These are phyloP conservation scores for Chloroceryle inda DNA, from an alignment of 2,797 vertebrate species.

Conservation along the genomic window DNA sequence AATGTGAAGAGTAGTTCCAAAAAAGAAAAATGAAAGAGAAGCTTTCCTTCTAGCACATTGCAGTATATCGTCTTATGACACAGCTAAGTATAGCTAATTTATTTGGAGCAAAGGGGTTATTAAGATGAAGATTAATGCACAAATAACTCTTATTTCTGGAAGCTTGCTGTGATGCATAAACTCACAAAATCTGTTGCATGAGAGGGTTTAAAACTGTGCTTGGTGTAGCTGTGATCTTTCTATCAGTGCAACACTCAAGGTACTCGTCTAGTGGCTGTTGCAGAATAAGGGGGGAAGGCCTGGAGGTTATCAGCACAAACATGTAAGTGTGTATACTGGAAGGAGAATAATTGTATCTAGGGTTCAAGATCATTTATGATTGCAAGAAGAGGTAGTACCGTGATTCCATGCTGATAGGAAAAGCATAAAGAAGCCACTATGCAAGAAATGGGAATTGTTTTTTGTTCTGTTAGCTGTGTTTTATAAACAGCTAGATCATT, in stretches of 20 bases:
- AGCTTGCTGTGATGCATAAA: constrained; percentile 31
- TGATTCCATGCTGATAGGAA: neutral
- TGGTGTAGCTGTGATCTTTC: neutral
- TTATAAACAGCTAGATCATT: neutral
- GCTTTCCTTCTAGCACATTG: constrained; percentile 5
- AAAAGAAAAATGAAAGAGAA: constrained; percentile 12
- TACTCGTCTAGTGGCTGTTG: neutral
- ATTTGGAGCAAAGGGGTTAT: constrained; percentile 46
- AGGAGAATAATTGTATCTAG: neutral
- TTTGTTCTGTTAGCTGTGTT: neutral
- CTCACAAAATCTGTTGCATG: constrained; percentile 32
- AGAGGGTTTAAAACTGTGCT: neutral
- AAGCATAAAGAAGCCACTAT: neutral
- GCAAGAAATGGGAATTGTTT: neutral
- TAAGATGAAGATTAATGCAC: constrained; percentile 47
- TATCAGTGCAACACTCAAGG: neutral
- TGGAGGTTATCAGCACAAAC: neutral
- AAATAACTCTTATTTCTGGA: constrained; percentile 63
- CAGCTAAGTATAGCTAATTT: constrained; percentile 57
- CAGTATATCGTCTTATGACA: constrained; percentile 30
- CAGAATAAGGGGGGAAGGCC: neutral
- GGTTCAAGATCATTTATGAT: neutral
- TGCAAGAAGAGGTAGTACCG: neutral
- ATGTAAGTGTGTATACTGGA: neutral
- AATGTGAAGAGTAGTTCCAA: neutral